phyloP scores from a whole-genome alignment of 64 coral and sea anemone species.

The Hydrozoanthus tunicans region DNA sequence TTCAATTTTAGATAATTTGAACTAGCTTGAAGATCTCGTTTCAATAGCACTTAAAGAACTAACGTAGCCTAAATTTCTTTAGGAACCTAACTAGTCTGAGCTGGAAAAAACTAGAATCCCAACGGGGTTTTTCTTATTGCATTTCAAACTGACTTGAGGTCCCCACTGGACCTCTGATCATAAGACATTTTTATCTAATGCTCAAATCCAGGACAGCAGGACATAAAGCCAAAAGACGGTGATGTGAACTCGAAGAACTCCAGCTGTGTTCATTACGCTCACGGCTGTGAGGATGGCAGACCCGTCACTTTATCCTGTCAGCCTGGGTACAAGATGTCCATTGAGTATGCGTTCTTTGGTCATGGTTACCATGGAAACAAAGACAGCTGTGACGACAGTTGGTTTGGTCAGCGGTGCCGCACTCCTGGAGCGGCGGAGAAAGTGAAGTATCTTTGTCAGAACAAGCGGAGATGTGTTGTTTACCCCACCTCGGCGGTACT shows the following conservation, averaged over 20 bases:
- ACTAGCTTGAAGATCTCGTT: no score
- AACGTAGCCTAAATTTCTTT: no score
- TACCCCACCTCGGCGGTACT: constrained; percentile 46
- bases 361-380: constrained; percentile 63
- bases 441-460: constrained; percentile 65
- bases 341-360: constrained; percentile 54
- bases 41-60: no score
- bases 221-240: not conserved
- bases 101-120: no score
- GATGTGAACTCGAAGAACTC: not conserved
- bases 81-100: no score
- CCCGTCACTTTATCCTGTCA: constrained; percentile 37
- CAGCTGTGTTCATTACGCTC: not conserved
- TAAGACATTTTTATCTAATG: not conserved
- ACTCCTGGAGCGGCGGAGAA: constrained; percentile 20
- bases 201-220: not conserved
- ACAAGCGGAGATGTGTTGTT: constrained; percentile 59
- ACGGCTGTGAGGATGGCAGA: constrained; percentile 54
- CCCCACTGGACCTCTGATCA: no score
- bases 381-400: constrained; percentile 47
- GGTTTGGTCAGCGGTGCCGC: constrained; percentile 37
- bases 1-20: no score
- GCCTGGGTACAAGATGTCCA: constrained; percentile 45
- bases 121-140: no score
- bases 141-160: no score